Evolutionary conservation across 2,888 invertebrate genomes (phyloP), one percentile per base, ranked within the genome.

Genomic region (Sinhomidia bicolor): DNA sequence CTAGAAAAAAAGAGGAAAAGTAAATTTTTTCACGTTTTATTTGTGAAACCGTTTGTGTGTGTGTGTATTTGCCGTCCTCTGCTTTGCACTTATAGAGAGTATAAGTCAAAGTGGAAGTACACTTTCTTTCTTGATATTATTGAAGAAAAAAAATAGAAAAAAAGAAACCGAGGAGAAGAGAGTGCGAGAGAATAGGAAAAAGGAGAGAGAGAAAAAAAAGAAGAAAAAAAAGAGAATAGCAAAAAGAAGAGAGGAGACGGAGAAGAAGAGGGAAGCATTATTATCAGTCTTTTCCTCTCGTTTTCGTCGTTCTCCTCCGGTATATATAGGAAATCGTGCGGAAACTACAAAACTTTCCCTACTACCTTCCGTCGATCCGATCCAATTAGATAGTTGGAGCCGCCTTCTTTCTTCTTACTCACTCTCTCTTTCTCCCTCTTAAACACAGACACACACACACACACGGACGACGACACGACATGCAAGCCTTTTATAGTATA

Each of bases 311-410:
- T 80, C 82, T 76, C 87, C 76, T 44, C 80, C 81, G 87, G 81
- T 76, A 88, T 76, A 88, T 82, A 82, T 82, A 89, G 92, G 91
- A 92, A 92, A 92, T 92, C 92, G 90, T 92, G 91, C 91, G 91
- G 92, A 92, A 92, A 92, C 92, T 92, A 89, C 91, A 91, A 92
- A 91, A 91, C 91, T 91, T 92, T 92, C 90, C 91, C 91, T 90
- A 91, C 90, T 92, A 92, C 91, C 91, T 92, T 92, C 91, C 91
- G 91, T 89, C 91, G 89, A 90, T 91, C 90, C 90, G 91, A 92
- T 92, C 91, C 90, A 91, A 91, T 91, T 91, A 91, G 90, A 90
- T 90, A 90, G 91, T 85, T 79, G 89, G 90, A 90, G 90, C 88
- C 91, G 91, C 90, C 91, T 91, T 78, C 87, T 86, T 74, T 82